phyloP scores from a whole-genome alignment of 1,140 invertebrate species.

The Phortica variegata region DNA sequence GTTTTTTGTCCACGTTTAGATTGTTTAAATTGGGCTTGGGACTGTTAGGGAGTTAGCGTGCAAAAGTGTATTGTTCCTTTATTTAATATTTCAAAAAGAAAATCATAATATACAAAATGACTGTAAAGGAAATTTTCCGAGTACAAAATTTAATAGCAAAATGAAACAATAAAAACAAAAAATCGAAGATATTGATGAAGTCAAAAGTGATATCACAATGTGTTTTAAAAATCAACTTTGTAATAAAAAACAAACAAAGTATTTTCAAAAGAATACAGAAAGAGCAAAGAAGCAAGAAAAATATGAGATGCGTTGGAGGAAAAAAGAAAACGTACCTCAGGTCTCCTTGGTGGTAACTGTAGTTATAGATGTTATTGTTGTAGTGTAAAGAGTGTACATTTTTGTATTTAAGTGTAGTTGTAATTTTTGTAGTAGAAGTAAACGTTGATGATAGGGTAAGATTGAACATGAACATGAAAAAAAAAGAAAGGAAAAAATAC shows the following conservation, averaged over 20 bases:
- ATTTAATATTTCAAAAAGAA: no score
- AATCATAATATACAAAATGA: no score
- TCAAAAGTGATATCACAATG: no score
- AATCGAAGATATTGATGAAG: no score
- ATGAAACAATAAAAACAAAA: slow-evolving; percentile 8
- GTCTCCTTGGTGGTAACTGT: slow-evolving; percentile 77
- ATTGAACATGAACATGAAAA: slow-evolving; percentile 28
- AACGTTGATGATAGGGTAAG: not conserved
- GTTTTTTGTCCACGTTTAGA: no score
- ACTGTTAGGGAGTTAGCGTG: no score
- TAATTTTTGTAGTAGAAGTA: no score
- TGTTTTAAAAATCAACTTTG: no score
- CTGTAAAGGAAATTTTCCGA: not conserved
- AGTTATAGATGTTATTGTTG: slow-evolving; percentile 25
- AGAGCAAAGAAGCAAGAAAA: slow-evolving; percentile 12
- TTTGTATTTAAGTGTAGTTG: slow-evolving; percentile 21
- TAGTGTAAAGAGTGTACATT: slow-evolving; percentile 14
- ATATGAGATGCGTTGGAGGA: slow-evolving; percentile 20
- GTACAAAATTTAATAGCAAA: not conserved
- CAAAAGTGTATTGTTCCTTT: no score
- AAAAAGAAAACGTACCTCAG: slow-evolving; percentile 69
- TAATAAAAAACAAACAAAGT: no score
- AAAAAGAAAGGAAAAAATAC: no score
- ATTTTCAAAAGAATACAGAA: slow-evolving; percentile 18
- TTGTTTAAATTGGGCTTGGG: no score